These are phyloP conservation scores for Apodemus agrarius DNA, from an alignment of 2,797 vertebrate species.

Conservation along the genomic window DNA sequence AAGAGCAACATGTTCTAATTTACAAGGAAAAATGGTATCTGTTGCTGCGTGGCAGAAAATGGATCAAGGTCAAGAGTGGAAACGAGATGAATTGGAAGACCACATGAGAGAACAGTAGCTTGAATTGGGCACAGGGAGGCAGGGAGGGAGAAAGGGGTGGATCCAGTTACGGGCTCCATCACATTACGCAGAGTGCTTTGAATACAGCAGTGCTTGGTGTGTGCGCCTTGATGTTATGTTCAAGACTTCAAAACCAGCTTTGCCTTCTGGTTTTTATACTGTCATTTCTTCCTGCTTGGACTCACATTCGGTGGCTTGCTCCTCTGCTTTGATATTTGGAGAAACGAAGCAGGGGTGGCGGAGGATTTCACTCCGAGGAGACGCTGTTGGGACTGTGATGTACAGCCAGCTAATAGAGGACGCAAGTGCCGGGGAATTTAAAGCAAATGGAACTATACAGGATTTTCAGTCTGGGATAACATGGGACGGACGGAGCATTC, in stretches of 20 bases:
- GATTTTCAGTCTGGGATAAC: not conserved
- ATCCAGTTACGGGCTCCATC: not conserved
- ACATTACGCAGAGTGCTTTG: not conserved
- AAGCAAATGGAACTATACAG: not conserved
- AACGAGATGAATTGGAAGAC: conserved; percentile 16
- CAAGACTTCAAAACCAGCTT: not conserved
- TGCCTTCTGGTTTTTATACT: not conserved
- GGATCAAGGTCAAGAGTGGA: conserved; percentile 26
- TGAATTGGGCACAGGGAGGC: not conserved
- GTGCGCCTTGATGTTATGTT: not conserved
- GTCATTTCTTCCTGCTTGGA: not conserved
- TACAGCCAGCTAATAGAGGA: not conserved
- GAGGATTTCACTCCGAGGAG: not conserved
- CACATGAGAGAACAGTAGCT: not conserved
- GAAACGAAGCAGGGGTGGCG: not conserved
- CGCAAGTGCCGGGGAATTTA: not conserved
- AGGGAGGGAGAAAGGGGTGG: not conserved
- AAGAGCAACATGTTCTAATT: conserved; percentile 38
- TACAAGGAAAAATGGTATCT: conserved; percentile 52
- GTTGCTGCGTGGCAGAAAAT: conserved; percentile 46
- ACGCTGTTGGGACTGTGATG: not conserved
- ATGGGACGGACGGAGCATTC: not conserved
- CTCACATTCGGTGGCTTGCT: not conserved
- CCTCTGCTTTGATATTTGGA: not conserved
- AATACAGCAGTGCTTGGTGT: not conserved